Evolutionary conservation across 2,888 invertebrate genomes (phyloP).

Genomic region (Melanostoma scalare): DNA sequence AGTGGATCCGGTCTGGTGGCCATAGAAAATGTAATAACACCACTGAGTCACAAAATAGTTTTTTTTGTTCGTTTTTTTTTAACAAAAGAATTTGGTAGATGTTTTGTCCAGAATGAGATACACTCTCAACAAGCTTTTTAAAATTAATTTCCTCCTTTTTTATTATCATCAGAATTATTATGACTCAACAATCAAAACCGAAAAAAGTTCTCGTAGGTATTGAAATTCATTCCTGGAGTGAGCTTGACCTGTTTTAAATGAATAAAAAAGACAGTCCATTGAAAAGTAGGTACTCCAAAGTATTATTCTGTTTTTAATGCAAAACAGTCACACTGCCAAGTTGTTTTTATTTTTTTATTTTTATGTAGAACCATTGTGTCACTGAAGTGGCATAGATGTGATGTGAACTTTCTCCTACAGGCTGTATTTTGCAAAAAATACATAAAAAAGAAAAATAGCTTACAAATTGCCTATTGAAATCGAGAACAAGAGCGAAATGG

Average conservation of each 20-base stretch:
- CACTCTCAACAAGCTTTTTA: too few relatives aligned
- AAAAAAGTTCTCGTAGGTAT: too few relatives aligned
- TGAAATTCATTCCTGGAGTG: too few relatives aligned
- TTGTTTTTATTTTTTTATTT: not conserved
- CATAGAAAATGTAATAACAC: slow-evolving; percentile 10
- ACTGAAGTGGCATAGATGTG: not conserved
- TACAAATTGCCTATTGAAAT: slow-evolving; percentile 49
- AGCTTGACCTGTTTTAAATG: not conserved
- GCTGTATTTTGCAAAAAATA: not conserved
- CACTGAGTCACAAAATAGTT: not conserved
- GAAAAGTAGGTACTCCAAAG: not conserved
- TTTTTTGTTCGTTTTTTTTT: not conserved
- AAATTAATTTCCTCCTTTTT: too few relatives aligned
- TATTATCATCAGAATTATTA: too few relatives aligned
- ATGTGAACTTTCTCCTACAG: slow-evolving; percentile 5
- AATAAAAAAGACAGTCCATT: not conserved
- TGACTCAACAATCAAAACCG: too few relatives aligned
- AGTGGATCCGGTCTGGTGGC: slow-evolving; percentile 18
- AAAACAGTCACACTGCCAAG: not conserved
- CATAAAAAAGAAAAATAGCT: slow-evolving; percentile 9
- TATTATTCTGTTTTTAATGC: not conserved
- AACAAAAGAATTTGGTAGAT: too few relatives aligned
- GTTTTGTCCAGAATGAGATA: too few relatives aligned
- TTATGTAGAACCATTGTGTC: not conserved
- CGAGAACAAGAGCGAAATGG: slow-evolving; percentile 57